These are phyloP conservation scores for Gymnoscopelus microlampas DNA, from an alignment of 2,797 vertebrate genomes.

Conservation along the genomic window DNA sequence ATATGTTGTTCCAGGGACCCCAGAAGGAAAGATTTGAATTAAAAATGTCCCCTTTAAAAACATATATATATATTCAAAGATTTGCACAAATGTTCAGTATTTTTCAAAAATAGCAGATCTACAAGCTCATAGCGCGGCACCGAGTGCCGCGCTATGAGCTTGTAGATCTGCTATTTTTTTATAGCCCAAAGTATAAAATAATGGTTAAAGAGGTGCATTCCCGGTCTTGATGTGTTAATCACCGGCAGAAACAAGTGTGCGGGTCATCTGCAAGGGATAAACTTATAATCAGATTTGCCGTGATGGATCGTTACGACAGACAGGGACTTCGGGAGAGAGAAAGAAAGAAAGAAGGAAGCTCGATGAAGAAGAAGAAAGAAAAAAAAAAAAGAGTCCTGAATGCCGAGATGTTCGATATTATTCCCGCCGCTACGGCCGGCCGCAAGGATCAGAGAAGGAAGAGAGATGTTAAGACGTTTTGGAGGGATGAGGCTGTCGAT, in stretches of 20 bases:
- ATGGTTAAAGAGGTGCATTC: too few relatives aligned
- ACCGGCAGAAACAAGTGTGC: constrained; percentile 83
- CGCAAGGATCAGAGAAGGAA: constrained; percentile 47
- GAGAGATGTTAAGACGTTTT: constrained; percentile 62
- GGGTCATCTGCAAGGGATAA: constrained; percentile 83
- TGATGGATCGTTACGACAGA: constrained; percentile 75
- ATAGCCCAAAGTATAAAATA: too few relatives aligned
- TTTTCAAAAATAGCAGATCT: too few relatives aligned
- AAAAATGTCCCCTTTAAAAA: too few relatives aligned
- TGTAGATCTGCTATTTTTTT: too few relatives aligned
- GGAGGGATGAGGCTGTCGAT: constrained; percentile 57
- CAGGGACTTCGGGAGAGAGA: constrained; percentile 35
- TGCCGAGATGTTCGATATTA: constrained; percentile 55
- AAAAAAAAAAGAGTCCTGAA: constrained; percentile 40
- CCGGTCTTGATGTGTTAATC: too few relatives aligned
- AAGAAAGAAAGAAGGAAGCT: constrained; percentile 37
- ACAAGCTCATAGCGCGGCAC: too few relatives aligned
- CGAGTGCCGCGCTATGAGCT: too few relatives aligned
- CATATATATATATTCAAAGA: too few relatives aligned
- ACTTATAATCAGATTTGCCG: constrained; percentile 83
- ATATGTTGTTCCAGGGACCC: too few relatives aligned
- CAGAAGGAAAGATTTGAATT: too few relatives aligned
- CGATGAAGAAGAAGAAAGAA: constrained; percentile 39
- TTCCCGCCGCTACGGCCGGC: constrained; percentile 8
- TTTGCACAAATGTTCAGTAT: too few relatives aligned